A percentile compares a stretch with the other conserved stretches of the same genome.
Evolutionary conservation across 2,888 invertebrate species (phyloP).

Genomic region (Penaeus monodon): DNA sequence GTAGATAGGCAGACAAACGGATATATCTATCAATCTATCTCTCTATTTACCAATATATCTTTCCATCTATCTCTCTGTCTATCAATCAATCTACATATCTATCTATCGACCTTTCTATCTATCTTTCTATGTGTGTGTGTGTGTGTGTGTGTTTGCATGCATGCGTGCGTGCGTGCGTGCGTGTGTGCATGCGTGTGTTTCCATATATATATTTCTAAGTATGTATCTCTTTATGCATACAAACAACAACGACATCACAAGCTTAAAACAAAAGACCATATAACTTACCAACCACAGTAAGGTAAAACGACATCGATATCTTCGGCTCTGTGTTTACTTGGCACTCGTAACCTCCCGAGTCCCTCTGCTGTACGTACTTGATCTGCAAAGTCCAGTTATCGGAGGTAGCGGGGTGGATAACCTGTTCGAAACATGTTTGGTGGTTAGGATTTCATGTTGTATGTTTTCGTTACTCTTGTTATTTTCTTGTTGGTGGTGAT

Average conservation of each 20-base stretch:
- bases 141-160: background rate
- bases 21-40: too few relatives aligned
- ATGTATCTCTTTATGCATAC: too few relatives aligned
- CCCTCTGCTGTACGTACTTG: constrained; percentile 52
- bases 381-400: constrained; percentile 61
- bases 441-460: too few relatives aligned
- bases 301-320: constrained; percentile 56
- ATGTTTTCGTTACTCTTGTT: too few relatives aligned
- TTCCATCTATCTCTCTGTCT: too few relatives aligned
- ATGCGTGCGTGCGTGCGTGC: background rate
- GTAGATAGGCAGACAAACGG: too few relatives aligned
- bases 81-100: too few relatives aligned
- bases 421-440: constrained; percentile 28
- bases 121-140: background rate
- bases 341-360: constrained; percentile 56
- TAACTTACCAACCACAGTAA: constrained; percentile 57
- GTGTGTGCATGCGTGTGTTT: background rate
- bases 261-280: background rate
- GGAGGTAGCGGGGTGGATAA: constrained; percentile 51
- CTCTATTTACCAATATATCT: too few relatives aligned
- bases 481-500: too few relatives aligned
- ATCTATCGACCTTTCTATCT: too few relatives aligned
- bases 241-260: too few relatives aligned
- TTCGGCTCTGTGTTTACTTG: constrained; percentile 61
- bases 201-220: background rate